Percentiles rank a stretch among this genome's conserved stretches.
Evolutionary conservation across 2,113 vertebrate genomes (phyloP).

Genomic region (Microtus richardsoni): DNA sequence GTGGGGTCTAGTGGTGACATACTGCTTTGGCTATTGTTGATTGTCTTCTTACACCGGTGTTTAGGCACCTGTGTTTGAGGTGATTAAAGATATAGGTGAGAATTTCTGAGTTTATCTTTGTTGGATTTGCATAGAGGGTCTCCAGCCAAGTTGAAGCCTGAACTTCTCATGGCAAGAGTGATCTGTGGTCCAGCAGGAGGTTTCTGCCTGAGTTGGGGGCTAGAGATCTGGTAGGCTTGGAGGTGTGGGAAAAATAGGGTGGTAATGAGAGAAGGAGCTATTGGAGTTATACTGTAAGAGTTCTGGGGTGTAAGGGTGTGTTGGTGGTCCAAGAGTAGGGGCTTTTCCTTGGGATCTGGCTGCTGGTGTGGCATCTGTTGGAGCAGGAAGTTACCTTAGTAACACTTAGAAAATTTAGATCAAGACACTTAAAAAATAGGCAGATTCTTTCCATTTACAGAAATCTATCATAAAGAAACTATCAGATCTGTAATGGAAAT

Average conservation of each 20-base stretch:
- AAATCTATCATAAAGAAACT: conserved; percentile 36
- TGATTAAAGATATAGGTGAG: neutral
- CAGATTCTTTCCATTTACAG: neutral
- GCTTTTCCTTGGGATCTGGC: neutral
- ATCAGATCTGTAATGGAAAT: conserved; percentile 3
- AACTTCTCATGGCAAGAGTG: neutral
- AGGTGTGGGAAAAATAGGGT: neutral
- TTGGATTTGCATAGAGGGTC: neutral
- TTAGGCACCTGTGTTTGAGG: neutral
- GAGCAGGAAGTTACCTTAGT: neutral
- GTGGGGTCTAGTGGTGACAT: neutral
- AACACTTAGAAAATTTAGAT: neutral
- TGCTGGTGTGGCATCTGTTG: neutral
- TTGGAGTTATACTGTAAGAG: neutral
- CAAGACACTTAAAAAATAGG: conserved; percentile 43
- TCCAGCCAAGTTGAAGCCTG: neutral
- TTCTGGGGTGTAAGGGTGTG: neutral
- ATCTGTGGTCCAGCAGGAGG: neutral
- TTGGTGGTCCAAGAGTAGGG: neutral
- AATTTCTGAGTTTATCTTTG: neutral
- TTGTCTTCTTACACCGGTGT: neutral
- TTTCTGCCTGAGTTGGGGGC: neutral
- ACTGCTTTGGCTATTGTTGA: neutral
- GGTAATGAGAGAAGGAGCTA: neutral
- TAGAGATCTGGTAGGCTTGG: neutral